Percentiles rank a stretch among this genome's conserved stretches.
These are phyloP conservation scores for Sebastes miniatus DNA, from an alignment of 2,797 vertebrate genomes.

Conservation along the genomic window DNA sequence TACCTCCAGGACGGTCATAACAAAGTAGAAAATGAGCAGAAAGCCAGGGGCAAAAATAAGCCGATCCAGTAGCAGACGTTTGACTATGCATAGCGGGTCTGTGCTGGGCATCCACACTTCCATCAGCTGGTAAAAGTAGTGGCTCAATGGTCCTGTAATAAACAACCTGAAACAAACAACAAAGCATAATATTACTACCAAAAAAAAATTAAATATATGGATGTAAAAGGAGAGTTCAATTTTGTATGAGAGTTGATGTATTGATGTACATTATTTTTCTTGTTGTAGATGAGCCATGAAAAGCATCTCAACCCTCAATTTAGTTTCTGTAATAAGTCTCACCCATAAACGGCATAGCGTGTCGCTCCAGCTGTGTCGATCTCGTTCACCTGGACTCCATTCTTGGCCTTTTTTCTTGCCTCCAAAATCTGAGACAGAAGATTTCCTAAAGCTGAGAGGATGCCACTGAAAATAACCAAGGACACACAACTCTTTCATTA, in stretches of 20 bases:
- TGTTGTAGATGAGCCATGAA: background rate
- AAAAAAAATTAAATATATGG: background rate
- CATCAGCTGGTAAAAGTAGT: slow-evolving; percentile 89
- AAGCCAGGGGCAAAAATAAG: slow-evolving; percentile 88
- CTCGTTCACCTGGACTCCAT: slow-evolving; percentile 49
- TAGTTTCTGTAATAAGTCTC: slow-evolving; percentile 47
- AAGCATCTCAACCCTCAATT: background rate
- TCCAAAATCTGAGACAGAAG: slow-evolving; percentile 86
- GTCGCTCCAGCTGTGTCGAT: slow-evolving; percentile 78
- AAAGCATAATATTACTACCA: background rate
- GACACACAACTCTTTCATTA: background rate
- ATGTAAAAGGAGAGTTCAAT: background rate
- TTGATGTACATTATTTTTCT: background rate
- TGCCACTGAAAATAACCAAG: slow-evolving; percentile 73
- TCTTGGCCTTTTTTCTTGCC: slow-evolving; percentile 75
- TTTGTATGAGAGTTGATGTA: background rate
- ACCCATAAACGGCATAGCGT: slow-evolving; percentile 89
- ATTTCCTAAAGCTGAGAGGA: slow-evolving; percentile 89
- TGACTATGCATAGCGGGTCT: slow-evolving; percentile 79
- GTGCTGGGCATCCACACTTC: slow-evolving; percentile 84
- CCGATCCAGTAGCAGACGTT: slow-evolving; percentile 87
- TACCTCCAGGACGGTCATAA: slow-evolving; percentile 91
- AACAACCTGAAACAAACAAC: slow-evolving; percentile 76
- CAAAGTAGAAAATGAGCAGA: slow-evolving; percentile 85
- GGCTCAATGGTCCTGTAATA: slow-evolving; percentile 88